phyloP scores from a whole-genome alignment of 2,888 invertebrate species.

The Eupithecia vulgata region DNA sequence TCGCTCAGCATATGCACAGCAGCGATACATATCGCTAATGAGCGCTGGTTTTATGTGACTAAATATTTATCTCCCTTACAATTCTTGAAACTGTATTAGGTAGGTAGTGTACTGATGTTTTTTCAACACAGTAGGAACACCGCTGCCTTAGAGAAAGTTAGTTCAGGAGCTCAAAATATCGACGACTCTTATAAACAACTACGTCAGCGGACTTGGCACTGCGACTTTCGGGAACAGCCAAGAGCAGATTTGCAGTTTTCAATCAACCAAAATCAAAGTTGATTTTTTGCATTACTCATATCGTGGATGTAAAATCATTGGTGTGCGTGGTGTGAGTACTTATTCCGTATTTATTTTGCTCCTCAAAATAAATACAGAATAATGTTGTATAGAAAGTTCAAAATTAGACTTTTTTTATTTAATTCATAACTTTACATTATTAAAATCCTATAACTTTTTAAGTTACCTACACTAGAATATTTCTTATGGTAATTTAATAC shows the following conservation, averaged over 20 bases:
- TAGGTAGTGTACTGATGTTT: background rate
- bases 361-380: too few relatives aligned
- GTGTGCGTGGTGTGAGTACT: background rate
- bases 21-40: too few relatives aligned
- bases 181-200: background rate
- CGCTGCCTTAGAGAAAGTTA: background rate
- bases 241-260: background rate
- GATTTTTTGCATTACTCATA: background rate
- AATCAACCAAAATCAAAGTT: background rate
- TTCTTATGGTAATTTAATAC: too few relatives aligned
- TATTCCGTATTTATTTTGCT: background rate
- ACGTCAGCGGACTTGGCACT: constrained; percentile 12
- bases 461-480: too few relatives aligned
- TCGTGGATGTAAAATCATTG: background rate
- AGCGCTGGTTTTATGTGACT: too few relatives aligned
- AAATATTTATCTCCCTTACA: background rate
- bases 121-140: background rate
- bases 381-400: too few relatives aligned
- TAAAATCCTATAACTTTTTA: too few relatives aligned
- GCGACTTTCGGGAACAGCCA: background rate
- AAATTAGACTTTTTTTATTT: too few relatives aligned
- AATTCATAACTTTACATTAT: too few relatives aligned
- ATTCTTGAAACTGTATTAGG: background rate
- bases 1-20: too few relatives aligned
- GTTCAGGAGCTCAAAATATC: background rate